A percentile compares a stretch with the other conserved stretches of the same genome.
phyloP scores from a whole-genome alignment of 2,797 vertebrate genomes.

The Catharus ustulatus region DNA sequence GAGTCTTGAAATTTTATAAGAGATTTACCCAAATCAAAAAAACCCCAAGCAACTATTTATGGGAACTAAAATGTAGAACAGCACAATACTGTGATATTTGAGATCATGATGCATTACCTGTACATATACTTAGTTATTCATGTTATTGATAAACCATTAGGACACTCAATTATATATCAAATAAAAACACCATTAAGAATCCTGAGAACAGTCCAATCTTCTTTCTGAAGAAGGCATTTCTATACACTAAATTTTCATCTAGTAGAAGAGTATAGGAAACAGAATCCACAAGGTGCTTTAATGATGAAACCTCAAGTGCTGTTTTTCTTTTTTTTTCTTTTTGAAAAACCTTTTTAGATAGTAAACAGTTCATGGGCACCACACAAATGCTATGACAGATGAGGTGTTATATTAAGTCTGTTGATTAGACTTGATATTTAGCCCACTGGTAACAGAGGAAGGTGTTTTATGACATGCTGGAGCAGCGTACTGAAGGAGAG shows the following conservation, averaged over 20 bases:
- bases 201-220: no score
- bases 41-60: constrained; percentile 57
- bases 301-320: constrained; percentile 95
- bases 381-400: neutral
- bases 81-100: constrained; percentile 71
- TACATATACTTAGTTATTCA: constrained; percentile 71
- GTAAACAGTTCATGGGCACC: neutral
- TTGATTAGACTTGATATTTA: constrained; percentile 57
- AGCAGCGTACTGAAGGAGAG: constrained; percentile 96
- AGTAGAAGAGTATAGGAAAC: constrained; percentile 87
- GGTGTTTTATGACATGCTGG: constrained; percentile 93
- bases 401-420: neutral
- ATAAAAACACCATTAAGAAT: constrained; percentile 60
- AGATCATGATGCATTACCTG: constrained; percentile 74
- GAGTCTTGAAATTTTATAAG: constrained; percentile 68
- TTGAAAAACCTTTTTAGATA: neutral
- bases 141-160: constrained; percentile 83
- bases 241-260: constrained; percentile 84
- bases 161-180: constrained; percentile 81
- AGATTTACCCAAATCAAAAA: constrained; percentile 66
- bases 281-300: constrained; percentile 96
- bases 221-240: constrained; percentile 69
- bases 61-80: constrained; percentile 68
- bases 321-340: constrained; percentile 64
- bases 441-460: constrained; percentile 27